Conservation (phyloP, 2,888 invertebrate species). For the Scaptomyza caliginosa region DNA sequence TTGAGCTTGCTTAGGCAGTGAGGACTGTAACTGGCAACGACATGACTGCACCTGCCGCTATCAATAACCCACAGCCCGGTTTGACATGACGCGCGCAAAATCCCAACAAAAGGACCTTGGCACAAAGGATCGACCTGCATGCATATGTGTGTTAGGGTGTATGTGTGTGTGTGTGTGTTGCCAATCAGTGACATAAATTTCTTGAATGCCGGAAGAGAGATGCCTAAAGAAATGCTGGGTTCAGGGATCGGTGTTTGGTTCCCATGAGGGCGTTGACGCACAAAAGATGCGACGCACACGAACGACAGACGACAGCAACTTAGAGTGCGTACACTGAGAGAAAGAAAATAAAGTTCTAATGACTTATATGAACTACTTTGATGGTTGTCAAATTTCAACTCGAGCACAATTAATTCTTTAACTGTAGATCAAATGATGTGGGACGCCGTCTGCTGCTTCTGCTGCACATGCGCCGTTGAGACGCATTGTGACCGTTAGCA, state of each 20-base stretch:
- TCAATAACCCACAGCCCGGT: constrained; percentile 63
- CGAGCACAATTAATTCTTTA: not conserved
- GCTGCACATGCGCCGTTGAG: constrained; percentile 61
- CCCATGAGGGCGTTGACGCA: constrained; percentile 79
- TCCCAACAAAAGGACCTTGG: constrained; percentile 51
- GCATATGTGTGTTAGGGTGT: not conserved
- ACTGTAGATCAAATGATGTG: constrained; percentile 12
- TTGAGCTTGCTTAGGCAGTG: constrained; percentile 14
- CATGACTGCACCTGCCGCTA: constrained; percentile 57
- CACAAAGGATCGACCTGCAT: constrained; percentile 45
- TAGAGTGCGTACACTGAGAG: constrained; percentile 3
- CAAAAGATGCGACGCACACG: constrained; percentile 56
- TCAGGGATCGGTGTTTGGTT: constrained; percentile 52
- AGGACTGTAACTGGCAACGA: constrained; percentile 2
- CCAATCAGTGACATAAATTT: constrained; percentile 78
- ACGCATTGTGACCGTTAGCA: constrained; percentile 34
- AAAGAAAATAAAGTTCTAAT: not conserved
- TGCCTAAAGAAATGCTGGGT: constrained; percentile 43
- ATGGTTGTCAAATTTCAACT: too few species aligned
- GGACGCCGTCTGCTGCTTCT: constrained; percentile 32
- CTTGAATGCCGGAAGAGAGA: constrained; percentile 56
- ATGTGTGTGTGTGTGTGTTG: constrained; percentile 35
- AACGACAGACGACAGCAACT: constrained; percentile 42
- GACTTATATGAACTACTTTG: not conserved
- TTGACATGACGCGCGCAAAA: constrained; percentile 60